phyloP scores from a whole-genome alignment of 2,113 vertebrate genomes.

The Corydoras maculifer region DNA sequence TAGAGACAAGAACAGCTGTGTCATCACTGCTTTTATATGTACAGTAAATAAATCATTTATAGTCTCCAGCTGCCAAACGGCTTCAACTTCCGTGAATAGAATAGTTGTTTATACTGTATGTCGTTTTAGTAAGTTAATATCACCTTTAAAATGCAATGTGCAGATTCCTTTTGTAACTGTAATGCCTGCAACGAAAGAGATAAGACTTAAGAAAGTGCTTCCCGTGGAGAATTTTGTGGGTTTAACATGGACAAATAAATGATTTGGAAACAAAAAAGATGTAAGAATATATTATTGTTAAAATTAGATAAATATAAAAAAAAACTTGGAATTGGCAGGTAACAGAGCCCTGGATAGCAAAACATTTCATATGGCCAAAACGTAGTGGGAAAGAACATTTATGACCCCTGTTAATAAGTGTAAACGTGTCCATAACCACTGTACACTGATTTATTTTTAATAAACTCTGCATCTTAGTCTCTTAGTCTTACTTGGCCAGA shows the following conservation, averaged over 20 bases:
- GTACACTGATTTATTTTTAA: slow-evolving; percentile 49
- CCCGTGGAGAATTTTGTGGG: too few species aligned
- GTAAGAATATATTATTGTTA: background rate
- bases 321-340: slow-evolving; percentile 4
- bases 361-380: slow-evolving; percentile 8
- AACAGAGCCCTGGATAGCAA: background rate
- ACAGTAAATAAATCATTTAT: slow-evolving; percentile 64
- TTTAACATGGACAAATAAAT: too few species aligned
- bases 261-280: too few species aligned
- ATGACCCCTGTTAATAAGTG: slow-evolving; percentile 50
- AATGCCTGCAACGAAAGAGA: too few species aligned
- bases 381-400: slow-evolving; percentile 43
- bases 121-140: too few species aligned
- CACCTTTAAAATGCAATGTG: too few species aligned
- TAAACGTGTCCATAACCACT: slow-evolving; percentile 55
- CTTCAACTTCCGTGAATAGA: background rate
- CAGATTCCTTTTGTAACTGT: too few species aligned
- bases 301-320: background rate
- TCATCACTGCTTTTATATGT: slow-evolving; percentile 66
- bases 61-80: slow-evolving; percentile 30
- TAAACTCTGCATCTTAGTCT: slow-evolving; percentile 57
- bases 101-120: too few species aligned
- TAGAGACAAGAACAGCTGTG: slow-evolving; percentile 46
- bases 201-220: too few species aligned
- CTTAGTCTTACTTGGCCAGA: slow-evolving; percentile 50